Evolutionary conservation across 2,797 vertebrate species (phyloP).

Genomic region (Pseudochirops cupreus): DNA sequence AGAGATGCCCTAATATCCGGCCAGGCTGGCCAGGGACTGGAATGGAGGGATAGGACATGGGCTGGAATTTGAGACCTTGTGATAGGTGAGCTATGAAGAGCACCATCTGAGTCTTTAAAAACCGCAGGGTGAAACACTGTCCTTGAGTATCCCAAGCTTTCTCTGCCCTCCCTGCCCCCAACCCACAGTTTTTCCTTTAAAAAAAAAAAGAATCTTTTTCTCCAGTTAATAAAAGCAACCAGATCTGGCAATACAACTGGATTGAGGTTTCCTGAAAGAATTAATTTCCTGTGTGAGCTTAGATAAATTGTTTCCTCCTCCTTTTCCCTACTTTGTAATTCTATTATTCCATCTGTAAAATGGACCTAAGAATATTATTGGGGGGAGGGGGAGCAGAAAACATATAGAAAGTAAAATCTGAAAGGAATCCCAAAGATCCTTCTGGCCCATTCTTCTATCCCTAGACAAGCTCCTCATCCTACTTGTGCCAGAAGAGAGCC

Average conservation of each 20-base stretch:
- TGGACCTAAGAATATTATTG: background rate
- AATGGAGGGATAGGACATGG: background rate
- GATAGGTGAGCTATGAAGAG: background rate
- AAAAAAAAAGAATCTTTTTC: background rate
- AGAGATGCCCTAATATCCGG: background rate
- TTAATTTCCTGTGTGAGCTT: background rate
- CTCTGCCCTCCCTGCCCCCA: rapidly evolving
- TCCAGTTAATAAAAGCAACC: no score
- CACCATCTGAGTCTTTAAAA: background rate
- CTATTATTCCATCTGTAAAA: conserved; percentile 35
- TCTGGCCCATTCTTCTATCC: background rate
- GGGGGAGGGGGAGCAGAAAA: background rate
- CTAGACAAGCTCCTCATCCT: background rate
- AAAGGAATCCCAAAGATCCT: background rate
- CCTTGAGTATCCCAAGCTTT: background rate
- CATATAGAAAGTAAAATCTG: conserved; percentile 17
- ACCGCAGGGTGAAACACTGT: background rate
- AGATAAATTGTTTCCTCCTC: background rate
- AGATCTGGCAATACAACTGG: background rate
- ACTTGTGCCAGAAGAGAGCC: background rate
- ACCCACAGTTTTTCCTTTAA: background rate
- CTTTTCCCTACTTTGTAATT: background rate
- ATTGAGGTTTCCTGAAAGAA: conserved; percentile 18
- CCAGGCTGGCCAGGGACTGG: conserved; percentile 1
- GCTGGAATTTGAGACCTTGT: background rate